Evolutionary conservation across 1,140 invertebrate species (phyloP).

Genomic region (Camponotus pennsylvanicus): DNA sequence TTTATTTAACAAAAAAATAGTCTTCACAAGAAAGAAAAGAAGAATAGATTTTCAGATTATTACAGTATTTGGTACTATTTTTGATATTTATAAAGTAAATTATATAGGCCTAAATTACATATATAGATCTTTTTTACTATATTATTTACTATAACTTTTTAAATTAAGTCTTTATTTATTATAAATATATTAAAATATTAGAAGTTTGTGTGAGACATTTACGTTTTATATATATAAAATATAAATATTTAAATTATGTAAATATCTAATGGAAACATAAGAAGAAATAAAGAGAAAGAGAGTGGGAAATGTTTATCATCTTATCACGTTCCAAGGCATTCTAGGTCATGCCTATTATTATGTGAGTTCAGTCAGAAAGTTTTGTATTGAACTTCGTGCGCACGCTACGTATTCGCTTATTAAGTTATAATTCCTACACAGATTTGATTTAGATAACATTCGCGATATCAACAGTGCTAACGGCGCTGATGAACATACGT

Average conservation of each 20-base stretch:
- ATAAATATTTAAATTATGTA: too few species aligned
- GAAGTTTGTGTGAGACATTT: too few species aligned
- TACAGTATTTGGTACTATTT: neutral
- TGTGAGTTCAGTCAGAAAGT: neutral
- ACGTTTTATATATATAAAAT: too few species aligned
- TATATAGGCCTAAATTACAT: too few species aligned
- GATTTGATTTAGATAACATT: constrained; percentile 38
- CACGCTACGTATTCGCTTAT: neutral
- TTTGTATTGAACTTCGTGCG: constrained; percentile 46
- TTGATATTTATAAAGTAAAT: neutral
- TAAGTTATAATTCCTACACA: constrained; percentile 1
- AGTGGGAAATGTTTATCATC: neutral
- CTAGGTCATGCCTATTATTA: constrained; percentile 36
- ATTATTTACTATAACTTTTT: too few species aligned
- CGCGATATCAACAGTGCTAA: constrained; percentile 39
- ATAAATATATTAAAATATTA: too few species aligned
- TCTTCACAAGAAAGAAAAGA: neutral
- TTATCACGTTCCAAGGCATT: constrained; percentile 15
- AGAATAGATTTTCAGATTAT: neutral
- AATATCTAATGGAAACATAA: neutral
- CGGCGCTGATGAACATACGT: neutral
- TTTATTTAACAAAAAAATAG: neutral
- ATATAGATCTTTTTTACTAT: neutral
- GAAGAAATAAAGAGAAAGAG: neutral
- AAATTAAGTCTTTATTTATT: neutral